Evolutionary conservation across 2,888 invertebrate genomes (phyloP).

Genomic region (Napeogenes sylphis): DNA sequence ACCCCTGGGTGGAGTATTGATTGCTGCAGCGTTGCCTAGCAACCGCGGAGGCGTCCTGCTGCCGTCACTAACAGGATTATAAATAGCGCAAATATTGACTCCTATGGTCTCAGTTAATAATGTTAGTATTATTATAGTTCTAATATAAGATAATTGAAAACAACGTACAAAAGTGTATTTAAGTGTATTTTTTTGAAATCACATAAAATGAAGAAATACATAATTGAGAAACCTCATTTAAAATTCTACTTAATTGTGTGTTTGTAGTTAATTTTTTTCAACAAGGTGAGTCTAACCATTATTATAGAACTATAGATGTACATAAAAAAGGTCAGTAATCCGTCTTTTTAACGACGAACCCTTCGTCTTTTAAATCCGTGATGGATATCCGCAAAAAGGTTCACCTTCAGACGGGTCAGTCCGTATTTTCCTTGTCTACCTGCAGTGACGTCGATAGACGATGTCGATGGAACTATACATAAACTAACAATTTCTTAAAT

Average conservation of each 20-base stretch:
- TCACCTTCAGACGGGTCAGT: background rate
- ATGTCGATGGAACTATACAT: too few relatives aligned
- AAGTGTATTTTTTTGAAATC: too few relatives aligned
- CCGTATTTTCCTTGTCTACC: too few relatives aligned
- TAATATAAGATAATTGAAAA: too few relatives aligned
- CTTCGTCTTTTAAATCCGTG: background rate
- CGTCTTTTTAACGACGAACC: background rate
- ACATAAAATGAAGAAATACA: too few relatives aligned
- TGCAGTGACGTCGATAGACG: too few relatives aligned
- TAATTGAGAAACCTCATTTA: too few relatives aligned
- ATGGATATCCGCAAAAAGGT: conserved; percentile 2
- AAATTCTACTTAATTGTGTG: too few relatives aligned
- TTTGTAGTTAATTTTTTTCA: too few relatives aligned
- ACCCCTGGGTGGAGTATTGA: conserved; percentile 46
- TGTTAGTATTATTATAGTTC: background rate
- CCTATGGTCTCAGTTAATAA: background rate
- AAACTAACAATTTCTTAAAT: too few relatives aligned
- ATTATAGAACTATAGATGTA: background rate
- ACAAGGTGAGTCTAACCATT: too few relatives aligned
- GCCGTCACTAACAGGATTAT: conserved; percentile 27
- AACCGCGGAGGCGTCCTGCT: conserved; percentile 50
- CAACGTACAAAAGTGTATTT: too few relatives aligned
- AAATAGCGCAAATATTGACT: conserved; percentile 5
- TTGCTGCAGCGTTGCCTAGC: conserved; percentile 55
- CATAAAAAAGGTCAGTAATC: background rate